Evolutionary conservation across 2,113 vertebrate species (phyloP).

Genomic region (Halichoeres trimaculatus): DNA sequence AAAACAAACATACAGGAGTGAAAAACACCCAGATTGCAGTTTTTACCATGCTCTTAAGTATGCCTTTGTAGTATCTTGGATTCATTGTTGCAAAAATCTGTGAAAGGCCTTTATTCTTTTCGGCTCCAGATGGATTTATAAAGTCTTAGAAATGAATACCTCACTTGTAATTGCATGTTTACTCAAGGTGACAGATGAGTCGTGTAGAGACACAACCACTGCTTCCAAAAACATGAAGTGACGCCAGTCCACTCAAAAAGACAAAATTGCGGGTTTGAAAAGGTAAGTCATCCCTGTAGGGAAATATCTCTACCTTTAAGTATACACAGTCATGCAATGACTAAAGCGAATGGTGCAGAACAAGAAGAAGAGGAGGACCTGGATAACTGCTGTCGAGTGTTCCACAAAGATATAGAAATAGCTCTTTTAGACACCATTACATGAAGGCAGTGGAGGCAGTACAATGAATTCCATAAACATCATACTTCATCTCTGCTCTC

Average conservation of each 20-base stretch:
- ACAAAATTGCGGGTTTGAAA: slow-evolving; percentile 16
- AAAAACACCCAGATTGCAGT: background rate
- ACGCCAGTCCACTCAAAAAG: slow-evolving; percentile 32
- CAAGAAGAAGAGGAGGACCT: slow-evolving; percentile 34
- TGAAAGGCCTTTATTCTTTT: background rate
- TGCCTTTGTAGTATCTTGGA: background rate
- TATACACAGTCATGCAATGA: slow-evolving; percentile 45
- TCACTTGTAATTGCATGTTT: slow-evolving; percentile 39
- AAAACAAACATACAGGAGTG: background rate
- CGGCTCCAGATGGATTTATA: slow-evolving; percentile 11
- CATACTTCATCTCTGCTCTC: slow-evolving; percentile 43
- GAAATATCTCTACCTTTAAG: slow-evolving; percentile 22
- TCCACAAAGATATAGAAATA: slow-evolving; percentile 56
- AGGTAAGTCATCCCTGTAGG: slow-evolving; percentile 13
- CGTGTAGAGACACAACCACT: slow-evolving; percentile 7
- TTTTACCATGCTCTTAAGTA: background rate
- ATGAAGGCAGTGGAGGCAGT: slow-evolving; percentile 22
- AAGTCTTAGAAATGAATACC: slow-evolving; percentile 35
- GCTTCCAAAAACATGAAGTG: slow-evolving; percentile 27
- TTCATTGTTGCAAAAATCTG: background rate
- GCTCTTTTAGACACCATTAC: slow-evolving; percentile 5
- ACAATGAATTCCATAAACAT: slow-evolving; percentile 10
- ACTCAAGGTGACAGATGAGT: slow-evolving; percentile 18
- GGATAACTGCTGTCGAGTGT: slow-evolving; percentile 30
- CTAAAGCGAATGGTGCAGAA: slow-evolving; percentile 47